These are phyloP conservation scores for Otus scops DNA, from an alignment of 2,797 vertebrate genomes.

Conservation along the genomic window DNA sequence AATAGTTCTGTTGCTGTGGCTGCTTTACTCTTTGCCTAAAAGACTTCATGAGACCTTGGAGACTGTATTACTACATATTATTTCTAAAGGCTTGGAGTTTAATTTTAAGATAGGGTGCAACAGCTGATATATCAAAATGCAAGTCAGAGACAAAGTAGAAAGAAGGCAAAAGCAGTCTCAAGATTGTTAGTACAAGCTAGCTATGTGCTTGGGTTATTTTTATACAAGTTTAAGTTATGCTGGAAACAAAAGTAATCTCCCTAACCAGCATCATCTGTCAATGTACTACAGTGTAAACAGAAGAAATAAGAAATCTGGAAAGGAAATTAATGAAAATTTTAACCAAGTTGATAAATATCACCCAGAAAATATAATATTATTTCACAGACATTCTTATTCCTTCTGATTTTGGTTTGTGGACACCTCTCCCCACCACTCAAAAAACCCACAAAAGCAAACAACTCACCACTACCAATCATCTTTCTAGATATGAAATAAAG, in stretches of 20 bases:
- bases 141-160: neutral
- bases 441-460: accelerated
- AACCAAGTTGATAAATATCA: neutral
- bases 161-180: neutral
- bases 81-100: neutral
- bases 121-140: neutral
- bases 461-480: neutral
- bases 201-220: neutral
- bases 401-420: neutral
- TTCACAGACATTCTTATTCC: neutral
- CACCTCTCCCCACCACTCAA: accelerated
- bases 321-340: neutral
- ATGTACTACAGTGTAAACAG: neutral
- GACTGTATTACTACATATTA: neutral
- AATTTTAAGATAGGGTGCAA: neutral
- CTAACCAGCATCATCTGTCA: neutral
- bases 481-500: neutral
- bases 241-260: neutral
- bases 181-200: neutral
- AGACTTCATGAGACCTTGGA: neutral
- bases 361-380: neutral
- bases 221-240: neutral
- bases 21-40: neutral
- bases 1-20: neutral
- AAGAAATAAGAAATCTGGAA: neutral